Conservation (phyloP, 2,797 vertebrate genomes). For the Mastacembelus armatus region DNA sequence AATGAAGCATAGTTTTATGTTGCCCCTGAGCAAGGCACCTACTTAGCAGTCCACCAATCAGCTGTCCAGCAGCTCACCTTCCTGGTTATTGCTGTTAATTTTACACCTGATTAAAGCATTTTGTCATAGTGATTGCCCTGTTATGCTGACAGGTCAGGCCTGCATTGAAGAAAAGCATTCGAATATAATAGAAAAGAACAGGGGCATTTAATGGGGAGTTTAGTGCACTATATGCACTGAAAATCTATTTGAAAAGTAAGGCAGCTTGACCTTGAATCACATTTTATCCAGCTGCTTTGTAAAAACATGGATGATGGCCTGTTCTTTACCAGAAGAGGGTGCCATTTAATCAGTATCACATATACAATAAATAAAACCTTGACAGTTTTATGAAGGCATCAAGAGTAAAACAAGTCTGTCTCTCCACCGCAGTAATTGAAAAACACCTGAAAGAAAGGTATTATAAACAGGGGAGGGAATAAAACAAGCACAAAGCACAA, state of each 20-base stretch:
- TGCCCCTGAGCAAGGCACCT: constrained; percentile 37
- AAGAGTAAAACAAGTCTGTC: neutral
- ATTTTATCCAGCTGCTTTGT: constrained; percentile 43
- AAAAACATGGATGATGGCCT: neutral
- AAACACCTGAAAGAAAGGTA: too few relatives aligned
- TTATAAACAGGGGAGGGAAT: neutral
- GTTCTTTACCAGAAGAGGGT: constrained; percentile 74
- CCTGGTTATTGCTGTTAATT: constrained; percentile 49
- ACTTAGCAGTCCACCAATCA: constrained; percentile 24
- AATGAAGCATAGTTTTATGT: constrained; percentile 11
- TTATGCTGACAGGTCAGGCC: constrained; percentile 35
- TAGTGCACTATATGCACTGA: constrained; percentile 45
- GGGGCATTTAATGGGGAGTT: constrained; percentile 61
- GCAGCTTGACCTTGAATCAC: constrained; percentile 64
- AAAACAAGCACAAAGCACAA: neutral
- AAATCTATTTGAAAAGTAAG: constrained; percentile 54
- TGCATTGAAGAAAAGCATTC: constrained; percentile 47
- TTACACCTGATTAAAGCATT: constrained; percentile 60
- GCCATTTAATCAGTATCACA: constrained; percentile 53
- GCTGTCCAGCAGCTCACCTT: constrained; percentile 41
- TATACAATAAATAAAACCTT: constrained; percentile 13
- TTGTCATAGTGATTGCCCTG: constrained; percentile 46
- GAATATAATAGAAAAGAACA: constrained; percentile 51
- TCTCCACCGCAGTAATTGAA: too few relatives aligned
- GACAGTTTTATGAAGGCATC: neutral